A percentile compares a stretch with the other conserved stretches of the same genome.
These are phyloP conservation scores for Onychomys torridus DNA, from an alignment of 2,797 vertebrate species.

Conservation along the genomic window DNA sequence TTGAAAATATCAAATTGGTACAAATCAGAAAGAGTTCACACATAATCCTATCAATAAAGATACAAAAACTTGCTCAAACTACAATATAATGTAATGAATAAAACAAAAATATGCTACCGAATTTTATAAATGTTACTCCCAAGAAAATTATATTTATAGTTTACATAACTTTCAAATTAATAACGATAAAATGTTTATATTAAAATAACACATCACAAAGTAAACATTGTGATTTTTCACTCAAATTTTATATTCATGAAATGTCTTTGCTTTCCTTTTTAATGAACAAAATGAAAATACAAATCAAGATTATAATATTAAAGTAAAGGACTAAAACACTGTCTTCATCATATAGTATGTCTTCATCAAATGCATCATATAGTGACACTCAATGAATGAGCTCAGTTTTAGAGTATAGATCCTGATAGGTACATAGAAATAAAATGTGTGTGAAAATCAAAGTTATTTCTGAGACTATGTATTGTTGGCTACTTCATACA, in stretches of 20 bases:
- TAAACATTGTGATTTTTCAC: background rate
- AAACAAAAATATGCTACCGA: background rate
- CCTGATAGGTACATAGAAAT: constrained; percentile 29
- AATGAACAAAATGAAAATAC: constrained; percentile 34
- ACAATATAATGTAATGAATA: constrained; percentile 31
- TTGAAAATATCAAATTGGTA: background rate
- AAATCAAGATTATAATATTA: constrained; percentile 4
- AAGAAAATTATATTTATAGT: background rate
- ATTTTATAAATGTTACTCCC: constrained; percentile 48
- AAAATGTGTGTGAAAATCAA: background rate
- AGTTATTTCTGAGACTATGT: background rate
- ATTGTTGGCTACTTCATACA: background rate
- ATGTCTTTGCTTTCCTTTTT: background rate
- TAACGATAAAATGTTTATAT: background rate
- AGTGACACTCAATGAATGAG: background rate
- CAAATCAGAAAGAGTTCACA: constrained; percentile 59
- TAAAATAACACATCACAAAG: background rate
- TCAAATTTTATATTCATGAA: constrained; percentile 12
- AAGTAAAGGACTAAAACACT: background rate
- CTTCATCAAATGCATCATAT: background rate
- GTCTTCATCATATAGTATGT: background rate
- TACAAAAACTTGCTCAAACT: background rate
- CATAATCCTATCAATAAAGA: background rate
- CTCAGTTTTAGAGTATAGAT: background rate
- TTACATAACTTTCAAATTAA: background rate